A percentile compares a stretch with the other conserved stretches of the same genome.
Evolutionary conservation across 2,797 vertebrate genomes (phyloP).

Genomic region (Pelodytes ibericus): DNA sequence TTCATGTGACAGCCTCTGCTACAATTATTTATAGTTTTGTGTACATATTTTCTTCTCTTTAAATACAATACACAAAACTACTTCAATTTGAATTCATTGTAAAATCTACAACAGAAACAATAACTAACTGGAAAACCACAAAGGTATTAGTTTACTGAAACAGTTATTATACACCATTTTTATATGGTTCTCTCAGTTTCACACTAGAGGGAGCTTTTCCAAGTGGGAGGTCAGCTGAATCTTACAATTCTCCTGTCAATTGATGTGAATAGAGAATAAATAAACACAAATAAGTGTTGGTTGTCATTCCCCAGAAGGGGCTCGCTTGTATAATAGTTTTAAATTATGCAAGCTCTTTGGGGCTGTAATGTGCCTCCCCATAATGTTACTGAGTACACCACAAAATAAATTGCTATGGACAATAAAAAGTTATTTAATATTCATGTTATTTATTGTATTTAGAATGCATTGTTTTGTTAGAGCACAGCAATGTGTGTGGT

Average conservation of each 20-base stretch:
- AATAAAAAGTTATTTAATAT: neutral
- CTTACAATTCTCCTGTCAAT: constrained; percentile 11
- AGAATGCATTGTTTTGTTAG: neutral
- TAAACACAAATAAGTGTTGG: constrained; percentile 4
- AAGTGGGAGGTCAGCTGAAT: constrained; percentile 18
- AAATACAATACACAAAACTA: no score
- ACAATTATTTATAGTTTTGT: no score
- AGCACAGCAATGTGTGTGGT: neutral
- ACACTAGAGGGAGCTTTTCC: constrained; percentile 25
- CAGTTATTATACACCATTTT: neutral
- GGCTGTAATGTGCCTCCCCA: neutral
- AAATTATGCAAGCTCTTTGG: neutral
- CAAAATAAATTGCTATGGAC: neutral
- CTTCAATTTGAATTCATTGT: neutral
- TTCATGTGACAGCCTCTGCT: no score
- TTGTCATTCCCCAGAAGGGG: neutral
- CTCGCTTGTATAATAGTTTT: neutral
- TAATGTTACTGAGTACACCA: neutral
- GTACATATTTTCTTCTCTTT: no score
- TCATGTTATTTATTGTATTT: neutral
- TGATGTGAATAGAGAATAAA: neutral
- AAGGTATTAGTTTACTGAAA: neutral
- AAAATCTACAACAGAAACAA: neutral
- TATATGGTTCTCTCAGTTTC: neutral
- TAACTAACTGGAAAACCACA: neutral